Percentiles rank a stretch among this genome's conserved stretches.
Conservation (phyloP, 2,888 invertebrate species). For the Thyatira batis region DNA sequence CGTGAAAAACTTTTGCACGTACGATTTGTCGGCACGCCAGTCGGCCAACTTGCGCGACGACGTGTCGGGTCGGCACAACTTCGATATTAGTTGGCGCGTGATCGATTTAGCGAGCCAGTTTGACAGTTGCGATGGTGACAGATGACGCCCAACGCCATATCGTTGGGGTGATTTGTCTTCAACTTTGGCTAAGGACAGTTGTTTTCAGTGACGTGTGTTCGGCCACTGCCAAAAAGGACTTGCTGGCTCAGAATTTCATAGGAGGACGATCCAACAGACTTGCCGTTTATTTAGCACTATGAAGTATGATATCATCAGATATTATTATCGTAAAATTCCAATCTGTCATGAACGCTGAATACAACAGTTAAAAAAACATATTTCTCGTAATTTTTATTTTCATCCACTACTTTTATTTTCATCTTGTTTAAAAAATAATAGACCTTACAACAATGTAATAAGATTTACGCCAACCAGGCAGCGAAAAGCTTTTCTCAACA, state of each 20-base stretch:
- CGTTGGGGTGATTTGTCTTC: constrained; percentile 74
- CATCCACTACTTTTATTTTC: not conserved
- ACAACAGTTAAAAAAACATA: not conserved
- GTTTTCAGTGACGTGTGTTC: constrained; percentile 28
- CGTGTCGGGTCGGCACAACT: constrained; percentile 62
- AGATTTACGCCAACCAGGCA: constrained; percentile 24
- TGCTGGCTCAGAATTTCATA: constrained; percentile 4
- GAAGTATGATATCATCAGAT: not conserved
- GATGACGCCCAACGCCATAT: constrained; percentile 74
- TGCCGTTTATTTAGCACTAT: not conserved
- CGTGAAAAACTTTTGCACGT: constrained; percentile 59
- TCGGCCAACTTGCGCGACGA: constrained; percentile 15
- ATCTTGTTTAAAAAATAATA: constrained; percentile 6
- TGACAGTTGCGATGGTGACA: constrained; percentile 79
- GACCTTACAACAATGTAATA: constrained; percentile 18
- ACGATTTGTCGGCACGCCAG: constrained; percentile 36
- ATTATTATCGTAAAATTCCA: no score
- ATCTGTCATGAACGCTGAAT: not conserved
- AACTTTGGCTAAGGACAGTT: constrained; percentile 56
- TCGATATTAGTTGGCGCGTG: constrained; percentile 79
- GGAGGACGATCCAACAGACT: not conserved
- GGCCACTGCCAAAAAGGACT: constrained; percentile 17
- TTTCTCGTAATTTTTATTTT: not conserved
- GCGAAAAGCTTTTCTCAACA: constrained; percentile 32
- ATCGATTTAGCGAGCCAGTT: constrained; percentile 76